phyloP scores from a whole-genome alignment of 2,113 vertebrate species.

The Cinclus mexicanus region DNA sequence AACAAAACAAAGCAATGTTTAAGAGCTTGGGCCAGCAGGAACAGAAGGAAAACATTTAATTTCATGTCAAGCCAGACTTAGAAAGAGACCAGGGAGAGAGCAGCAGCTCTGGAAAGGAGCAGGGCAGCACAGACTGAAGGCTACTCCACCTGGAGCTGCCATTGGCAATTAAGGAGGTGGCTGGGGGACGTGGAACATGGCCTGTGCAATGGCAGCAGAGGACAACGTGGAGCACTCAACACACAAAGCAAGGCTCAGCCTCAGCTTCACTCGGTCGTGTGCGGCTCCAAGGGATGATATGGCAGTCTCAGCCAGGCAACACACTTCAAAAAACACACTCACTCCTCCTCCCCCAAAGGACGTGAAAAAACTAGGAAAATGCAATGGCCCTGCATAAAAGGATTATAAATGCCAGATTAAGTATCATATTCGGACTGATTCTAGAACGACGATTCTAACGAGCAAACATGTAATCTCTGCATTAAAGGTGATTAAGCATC shows the following conservation, averaged over 20 bases:
- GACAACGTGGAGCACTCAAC: accelerated
- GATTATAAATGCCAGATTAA: conserved; percentile 12
- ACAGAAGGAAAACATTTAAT: not conserved
- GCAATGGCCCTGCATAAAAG: not conserved
- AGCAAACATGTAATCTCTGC: not conserved
- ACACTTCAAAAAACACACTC: not conserved
- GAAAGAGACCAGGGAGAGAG: not conserved
- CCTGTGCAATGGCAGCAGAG: not conserved
- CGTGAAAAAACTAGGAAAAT: not conserved
- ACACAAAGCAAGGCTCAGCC: not conserved
- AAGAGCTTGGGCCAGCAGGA: not conserved
- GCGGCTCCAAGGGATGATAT: accelerated
- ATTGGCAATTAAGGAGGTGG: accelerated
- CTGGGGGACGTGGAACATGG: accelerated
- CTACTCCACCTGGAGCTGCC: not conserved
- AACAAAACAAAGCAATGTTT: not conserved
- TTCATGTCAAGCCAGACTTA: not conserved
- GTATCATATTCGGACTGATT: not conserved
- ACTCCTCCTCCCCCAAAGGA: not conserved
- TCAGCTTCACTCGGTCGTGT: not conserved
- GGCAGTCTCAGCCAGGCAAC: not conserved
- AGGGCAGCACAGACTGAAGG: not conserved
- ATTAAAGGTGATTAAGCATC: not conserved
- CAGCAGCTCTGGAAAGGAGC: not conserved
- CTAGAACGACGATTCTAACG: not conserved